Evolutionary conservation across 2,888 invertebrate genomes (phyloP).

Genomic region (Amblyteles armatorius): DNA sequence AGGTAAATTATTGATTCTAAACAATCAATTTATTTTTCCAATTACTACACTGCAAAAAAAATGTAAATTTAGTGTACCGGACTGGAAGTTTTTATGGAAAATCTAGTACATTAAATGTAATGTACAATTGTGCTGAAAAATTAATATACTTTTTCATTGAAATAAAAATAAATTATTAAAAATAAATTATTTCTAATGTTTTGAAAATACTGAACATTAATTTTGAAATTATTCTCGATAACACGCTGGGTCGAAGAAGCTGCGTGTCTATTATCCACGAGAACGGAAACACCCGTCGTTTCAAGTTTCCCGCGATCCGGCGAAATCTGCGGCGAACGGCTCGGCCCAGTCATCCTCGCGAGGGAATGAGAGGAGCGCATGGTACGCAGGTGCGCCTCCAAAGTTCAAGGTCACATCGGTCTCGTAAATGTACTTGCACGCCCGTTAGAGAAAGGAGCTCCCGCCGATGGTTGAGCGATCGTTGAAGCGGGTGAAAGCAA

Average conservation of each 20-base stretch:
- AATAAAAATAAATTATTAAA: too few relatives aligned
- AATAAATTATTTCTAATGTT: too few relatives aligned
- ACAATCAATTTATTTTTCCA: too few relatives aligned
- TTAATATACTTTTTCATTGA: too few relatives aligned
- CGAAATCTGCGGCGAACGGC: constrained; percentile 15
- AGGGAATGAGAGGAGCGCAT: constrained; percentile 20
- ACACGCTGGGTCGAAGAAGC: neutral
- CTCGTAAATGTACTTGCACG: constrained; percentile 25
- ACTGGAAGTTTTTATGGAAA: too few relatives aligned
- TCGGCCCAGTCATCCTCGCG: constrained; percentile 19
- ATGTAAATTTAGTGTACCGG: too few relatives aligned
- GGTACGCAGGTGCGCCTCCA: constrained; percentile 60
- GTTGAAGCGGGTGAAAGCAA: constrained; percentile 15
- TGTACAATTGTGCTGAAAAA: too few relatives aligned
- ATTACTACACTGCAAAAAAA: too few relatives aligned
- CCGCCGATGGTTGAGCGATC: neutral
- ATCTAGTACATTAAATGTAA: too few relatives aligned
- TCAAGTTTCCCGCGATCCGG: constrained; percentile 17
- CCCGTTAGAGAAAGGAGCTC: neutral
- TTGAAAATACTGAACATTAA: too few relatives aligned
- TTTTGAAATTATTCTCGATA: neutral
- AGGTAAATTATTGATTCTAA: neutral
- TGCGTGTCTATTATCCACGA: too few relatives aligned
- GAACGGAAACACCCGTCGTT: constrained; percentile 4
- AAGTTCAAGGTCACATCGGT: constrained; percentile 62